Evolutionary conservation across 2,113 vertebrate genomes (phyloP), one percentile per base, ranked within the genome.

Genomic region (Ranitomeya variabilis): DNA sequence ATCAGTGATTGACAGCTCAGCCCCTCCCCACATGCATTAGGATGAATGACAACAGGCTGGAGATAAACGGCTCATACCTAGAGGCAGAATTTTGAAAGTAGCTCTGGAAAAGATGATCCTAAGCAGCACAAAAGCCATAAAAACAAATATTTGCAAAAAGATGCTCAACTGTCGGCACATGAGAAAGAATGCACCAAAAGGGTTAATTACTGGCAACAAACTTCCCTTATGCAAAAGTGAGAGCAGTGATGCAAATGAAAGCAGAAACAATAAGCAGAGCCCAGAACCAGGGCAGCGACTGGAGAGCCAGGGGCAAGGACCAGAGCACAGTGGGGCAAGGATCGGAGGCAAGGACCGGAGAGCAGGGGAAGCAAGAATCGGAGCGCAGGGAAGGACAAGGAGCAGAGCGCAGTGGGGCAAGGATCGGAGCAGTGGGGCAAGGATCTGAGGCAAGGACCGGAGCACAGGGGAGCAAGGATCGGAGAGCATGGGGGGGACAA

Each of bases 151-250:
- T 23, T 67, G 66, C n/a, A 26, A 12, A 23, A 3, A 31, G 2
- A 9, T n/a, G 62, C 18, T 21, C 19, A 5, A 66, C 6, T 66
- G 5, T 66, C 1, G 10, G 21, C 64, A 23, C 66, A 2, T 69
- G 10, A 66, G 66, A n/a, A 26, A 16, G 71, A 73, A 9, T 21
- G 19, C 54, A 45, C 74, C 51, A 64, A 69, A 83, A n/a, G 81
- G 57, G 81, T 83, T 69, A 83, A 83, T 52, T 4, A 1, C 31
- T 6, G 62, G n/a, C 67, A 37, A 67, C 21, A 15, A 52, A 19
- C 26, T 74, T 52, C 54, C 66, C 14, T 23, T 74, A 85, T 85
- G 54, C 83, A 85, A 85, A 84, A 62, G n/a, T 16, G 45, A 14
- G 15, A 7, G 54, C 69, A n/a, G 19, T 10, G 19, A 85, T 85